These are phyloP conservation scores for Leucozona laternaria DNA, from an alignment of 2,888 invertebrate genomes.

Conservation along the genomic window DNA sequence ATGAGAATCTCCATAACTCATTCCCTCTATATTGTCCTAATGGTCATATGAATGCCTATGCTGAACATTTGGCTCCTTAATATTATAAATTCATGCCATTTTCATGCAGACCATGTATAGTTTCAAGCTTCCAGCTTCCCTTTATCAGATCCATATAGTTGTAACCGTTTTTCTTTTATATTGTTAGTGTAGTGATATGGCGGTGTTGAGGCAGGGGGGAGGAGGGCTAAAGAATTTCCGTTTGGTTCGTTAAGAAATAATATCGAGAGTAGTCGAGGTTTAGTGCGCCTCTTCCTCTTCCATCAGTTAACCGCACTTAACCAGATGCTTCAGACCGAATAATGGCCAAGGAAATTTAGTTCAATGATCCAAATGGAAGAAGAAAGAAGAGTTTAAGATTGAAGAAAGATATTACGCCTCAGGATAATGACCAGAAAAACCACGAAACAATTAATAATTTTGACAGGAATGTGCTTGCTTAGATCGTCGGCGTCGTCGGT, in stretches of 20 bases:
- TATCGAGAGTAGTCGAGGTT: neutral
- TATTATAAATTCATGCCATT: conserved; percentile 67
- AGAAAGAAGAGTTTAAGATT: conserved; percentile 32
- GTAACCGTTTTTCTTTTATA: neutral
- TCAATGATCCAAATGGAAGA: conserved; percentile 47
- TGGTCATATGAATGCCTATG: conserved; percentile 48
- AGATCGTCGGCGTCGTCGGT: neutral
- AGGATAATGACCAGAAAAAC: conserved; percentile 32
- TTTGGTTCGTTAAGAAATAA: conserved; percentile 13
- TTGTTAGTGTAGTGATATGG: neutral
- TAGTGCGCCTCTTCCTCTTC: neutral
- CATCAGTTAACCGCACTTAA: conserved; percentile 12
- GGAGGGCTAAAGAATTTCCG: neutral
- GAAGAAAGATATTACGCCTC: conserved; percentile 18
- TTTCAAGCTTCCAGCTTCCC: neutral
- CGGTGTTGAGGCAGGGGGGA: neutral
- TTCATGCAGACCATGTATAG: conserved; percentile 60
- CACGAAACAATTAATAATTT: conserved; percentile 40
- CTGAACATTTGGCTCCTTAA: conserved; percentile 58
- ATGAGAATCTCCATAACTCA: neutral
- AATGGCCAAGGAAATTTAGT: conserved; percentile 31
- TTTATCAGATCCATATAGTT: neutral
- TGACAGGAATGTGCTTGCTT: conserved; percentile 23
- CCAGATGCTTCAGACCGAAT: conserved; percentile 51
- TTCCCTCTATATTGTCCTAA: neutral